A percentile compares a stretch with the other conserved stretches of the same genome.
phyloP scores from a whole-genome alignment of 2,113 vertebrate genomes.

The Seriola aureovittata region DNA sequence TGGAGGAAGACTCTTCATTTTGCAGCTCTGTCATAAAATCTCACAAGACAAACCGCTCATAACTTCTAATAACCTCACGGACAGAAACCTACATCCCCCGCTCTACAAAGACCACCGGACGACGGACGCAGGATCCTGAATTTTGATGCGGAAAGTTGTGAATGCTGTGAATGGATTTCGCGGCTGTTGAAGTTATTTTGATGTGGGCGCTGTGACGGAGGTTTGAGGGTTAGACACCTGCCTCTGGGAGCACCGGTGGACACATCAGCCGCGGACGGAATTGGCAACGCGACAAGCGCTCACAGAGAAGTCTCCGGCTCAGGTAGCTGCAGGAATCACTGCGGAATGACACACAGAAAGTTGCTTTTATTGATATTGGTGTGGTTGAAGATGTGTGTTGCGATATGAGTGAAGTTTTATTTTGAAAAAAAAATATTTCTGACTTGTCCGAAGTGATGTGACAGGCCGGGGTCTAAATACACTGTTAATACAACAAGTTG shows the following conservation, averaged over 20 bases:
- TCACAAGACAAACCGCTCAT: neutral
- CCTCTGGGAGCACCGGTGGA: constrained; percentile 70
- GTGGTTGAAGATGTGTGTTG: neutral
- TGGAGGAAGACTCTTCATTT: constrained; percentile 54
- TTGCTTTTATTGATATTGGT: neutral
- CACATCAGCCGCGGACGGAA: constrained; percentile 45
- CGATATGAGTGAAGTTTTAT: constrained; percentile 17
- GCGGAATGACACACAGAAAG: constrained; percentile 15
- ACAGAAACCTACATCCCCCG: constrained; percentile 12
- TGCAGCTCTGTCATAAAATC: constrained; percentile 44
- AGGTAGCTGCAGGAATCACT: constrained; percentile 59
- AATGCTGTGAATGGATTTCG: constrained; percentile 67
- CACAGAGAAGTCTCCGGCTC: constrained; percentile 70
- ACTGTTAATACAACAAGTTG: constrained; percentile 66
- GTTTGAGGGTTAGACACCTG: constrained; percentile 76
- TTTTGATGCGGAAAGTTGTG: constrained; percentile 71
- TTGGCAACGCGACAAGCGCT: constrained; percentile 55
- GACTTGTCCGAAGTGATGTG: constrained; percentile 18
- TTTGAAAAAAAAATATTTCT: neutral
- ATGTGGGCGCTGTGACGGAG: constrained; percentile 59
- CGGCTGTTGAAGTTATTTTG: constrained; percentile 69
- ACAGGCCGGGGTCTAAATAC: neutral
- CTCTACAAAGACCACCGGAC: constrained; percentile 14
- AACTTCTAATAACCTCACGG: constrained; percentile 36
- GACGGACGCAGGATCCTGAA: constrained; percentile 34